These are phyloP conservation scores for Buteo buteo DNA, from an alignment of 2,113 vertebrate species.

Conservation along the genomic window DNA sequence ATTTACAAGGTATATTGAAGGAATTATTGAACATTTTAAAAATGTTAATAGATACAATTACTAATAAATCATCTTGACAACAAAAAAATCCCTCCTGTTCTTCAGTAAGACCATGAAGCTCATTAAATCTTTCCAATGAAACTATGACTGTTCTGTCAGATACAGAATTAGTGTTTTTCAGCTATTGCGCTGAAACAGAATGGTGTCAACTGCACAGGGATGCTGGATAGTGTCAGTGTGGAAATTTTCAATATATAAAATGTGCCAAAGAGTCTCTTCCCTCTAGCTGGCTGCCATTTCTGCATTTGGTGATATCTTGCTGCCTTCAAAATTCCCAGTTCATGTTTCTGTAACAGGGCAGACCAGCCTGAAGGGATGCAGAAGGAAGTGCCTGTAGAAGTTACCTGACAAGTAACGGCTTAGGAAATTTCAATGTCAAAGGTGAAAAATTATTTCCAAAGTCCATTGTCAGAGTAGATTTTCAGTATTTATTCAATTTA, in stretches of 20 bases:
- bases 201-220: background rate
- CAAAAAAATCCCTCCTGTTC: background rate
- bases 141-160: background rate
- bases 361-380: background rate
- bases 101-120: constrained; percentile 29
- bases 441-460: background rate
- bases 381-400: background rate
- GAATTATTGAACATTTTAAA: constrained; percentile 27
- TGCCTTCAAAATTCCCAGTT: background rate
- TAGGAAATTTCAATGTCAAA: background rate
- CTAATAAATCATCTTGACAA: constrained; percentile 60
- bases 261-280: background rate
- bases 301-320: background rate
- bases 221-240: background rate
- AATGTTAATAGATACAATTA: constrained; percentile 50
- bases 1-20: constrained; percentile 39
- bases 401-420: background rate
- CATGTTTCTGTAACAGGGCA: background rate
- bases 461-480: background rate
- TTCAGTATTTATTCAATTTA: background rate
- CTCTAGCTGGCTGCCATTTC: background rate
- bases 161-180: background rate
- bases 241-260: background rate
- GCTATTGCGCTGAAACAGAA: background rate
- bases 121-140: background rate